These are phyloP conservation scores for Phthorimaea operculella DNA, from an alignment of 1,140 invertebrate species.

Conservation along the genomic window DNA sequence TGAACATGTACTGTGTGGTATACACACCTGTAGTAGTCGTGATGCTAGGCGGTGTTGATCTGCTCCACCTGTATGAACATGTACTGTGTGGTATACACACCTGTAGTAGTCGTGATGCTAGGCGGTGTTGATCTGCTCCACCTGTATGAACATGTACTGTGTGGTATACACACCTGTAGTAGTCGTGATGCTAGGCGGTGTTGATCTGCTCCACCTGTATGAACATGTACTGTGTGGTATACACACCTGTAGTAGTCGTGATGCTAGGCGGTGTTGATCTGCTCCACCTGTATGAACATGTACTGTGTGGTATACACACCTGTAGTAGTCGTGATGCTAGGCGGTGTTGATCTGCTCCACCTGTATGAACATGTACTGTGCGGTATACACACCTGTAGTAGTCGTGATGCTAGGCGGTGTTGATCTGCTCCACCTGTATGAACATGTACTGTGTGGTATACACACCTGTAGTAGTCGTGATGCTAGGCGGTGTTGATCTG, in stretches of 20 bases:
- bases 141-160: too few relatives aligned
- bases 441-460: too few relatives aligned
- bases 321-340: slow-evolving; percentile 54
- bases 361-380: too few relatives aligned
- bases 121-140: slow-evolving; percentile 79
- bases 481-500: slow-evolving; percentile 74
- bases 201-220: slow-evolving; percentile 86
- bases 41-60: slow-evolving; percentile 70
- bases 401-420: slow-evolving; percentile 60
- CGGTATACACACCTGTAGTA: slow-evolving; percentile 25
- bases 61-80: too few relatives aligned
- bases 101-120: slow-evolving; percentile 53
- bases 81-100: too few relatives aligned
- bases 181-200: slow-evolving; percentile 56
- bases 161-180: slow-evolving; percentile 22
- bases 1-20: too few relatives aligned
- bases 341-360: slow-evolving; percentile 80
- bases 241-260: slow-evolving; percentile 35
- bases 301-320: too few relatives aligned
- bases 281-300: too few relatives aligned
- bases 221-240: too few relatives aligned
- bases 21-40: slow-evolving; percentile 33
- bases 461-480: slow-evolving; percentile 36
- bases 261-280: slow-evolving; percentile 72
- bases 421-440: slow-evolving; percentile 87